Conservation (phyloP, 2,113 vertebrate genomes). For the Eclectus roratus region DNA sequence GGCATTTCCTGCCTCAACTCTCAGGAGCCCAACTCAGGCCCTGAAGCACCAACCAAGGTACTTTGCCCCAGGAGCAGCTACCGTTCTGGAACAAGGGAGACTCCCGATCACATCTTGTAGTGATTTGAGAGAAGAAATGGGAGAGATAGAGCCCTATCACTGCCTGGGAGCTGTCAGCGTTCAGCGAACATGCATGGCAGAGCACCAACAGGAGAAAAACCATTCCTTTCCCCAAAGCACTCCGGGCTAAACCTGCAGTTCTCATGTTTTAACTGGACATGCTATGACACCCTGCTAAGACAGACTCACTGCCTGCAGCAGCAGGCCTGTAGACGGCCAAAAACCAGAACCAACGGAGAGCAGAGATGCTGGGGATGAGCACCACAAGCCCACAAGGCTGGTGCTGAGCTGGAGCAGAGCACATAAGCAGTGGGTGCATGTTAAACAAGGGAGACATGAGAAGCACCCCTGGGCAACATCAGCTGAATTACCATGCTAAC, state of each 20-base stretch:
- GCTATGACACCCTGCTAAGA: background rate
- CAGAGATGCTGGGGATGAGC: background rate
- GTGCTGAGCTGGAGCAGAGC: background rate
- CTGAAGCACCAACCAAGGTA: background rate
- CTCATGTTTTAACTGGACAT: rapidly evolving
- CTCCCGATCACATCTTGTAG: rapidly evolving
- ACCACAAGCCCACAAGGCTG: background rate
- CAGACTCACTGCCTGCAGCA: rapidly evolving
- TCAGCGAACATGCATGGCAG: rapidly evolving
- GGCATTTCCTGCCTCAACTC: background rate
- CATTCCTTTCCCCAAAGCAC: background rate
- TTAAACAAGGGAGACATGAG: background rate
- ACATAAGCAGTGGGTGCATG: background rate
- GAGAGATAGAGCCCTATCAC: background rate
- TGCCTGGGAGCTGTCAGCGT: background rate
- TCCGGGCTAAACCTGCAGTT: background rate
- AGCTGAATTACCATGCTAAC: background rate
- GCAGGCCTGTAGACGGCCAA: background rate
- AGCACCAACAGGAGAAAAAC: background rate
- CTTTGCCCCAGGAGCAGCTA: background rate
- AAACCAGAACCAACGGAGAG: background rate
- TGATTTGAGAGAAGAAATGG: rapidly evolving
- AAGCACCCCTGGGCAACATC: background rate
- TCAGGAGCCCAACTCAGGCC: background rate
- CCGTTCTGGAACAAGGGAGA: background rate